Evolutionary conservation across 2,113 vertebrate species (phyloP).

Genomic region (Onychostoma macrolepis): DNA sequence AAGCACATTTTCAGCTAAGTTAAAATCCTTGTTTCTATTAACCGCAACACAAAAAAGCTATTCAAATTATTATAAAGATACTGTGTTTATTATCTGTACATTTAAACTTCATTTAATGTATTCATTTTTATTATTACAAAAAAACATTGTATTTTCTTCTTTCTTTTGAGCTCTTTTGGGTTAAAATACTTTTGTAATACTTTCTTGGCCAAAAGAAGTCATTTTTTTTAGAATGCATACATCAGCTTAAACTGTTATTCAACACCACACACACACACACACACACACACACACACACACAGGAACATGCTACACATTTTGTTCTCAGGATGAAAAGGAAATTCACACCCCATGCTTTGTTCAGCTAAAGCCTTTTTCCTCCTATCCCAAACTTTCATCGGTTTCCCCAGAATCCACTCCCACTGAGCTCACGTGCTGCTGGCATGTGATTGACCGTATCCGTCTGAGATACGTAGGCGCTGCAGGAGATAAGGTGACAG

Average conservation of each 20-base stretch:
- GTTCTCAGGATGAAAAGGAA: constrained; percentile 61
- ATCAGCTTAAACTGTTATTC: background rate
- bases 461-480: constrained; percentile 37
- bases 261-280: background rate
- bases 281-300: constrained; percentile 36
- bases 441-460: constrained; percentile 44
- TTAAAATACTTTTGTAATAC: background rate
- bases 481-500: constrained; percentile 56
- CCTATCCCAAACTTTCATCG: constrained; percentile 48
- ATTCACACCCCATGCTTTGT: constrained; percentile 59
- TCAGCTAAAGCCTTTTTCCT: constrained; percentile 58
- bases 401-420: constrained; percentile 15
- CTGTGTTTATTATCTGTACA: background rate
- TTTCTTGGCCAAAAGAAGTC: background rate
- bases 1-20: background rate
- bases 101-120: background rate
- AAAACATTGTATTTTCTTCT: background rate
- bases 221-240: background rate
- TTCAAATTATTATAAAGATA: background rate
- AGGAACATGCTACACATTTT: constrained; percentile 38
- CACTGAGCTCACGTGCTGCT: background rate
- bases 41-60: background rate
- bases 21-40: background rate
- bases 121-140: too few species aligned
- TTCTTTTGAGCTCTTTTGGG: background rate